Percentiles rank a stretch among this genome's conserved stretches.
Conservation (phyloP, 2,888 invertebrate genomes). For the Megastigmus dorsalis region DNA sequence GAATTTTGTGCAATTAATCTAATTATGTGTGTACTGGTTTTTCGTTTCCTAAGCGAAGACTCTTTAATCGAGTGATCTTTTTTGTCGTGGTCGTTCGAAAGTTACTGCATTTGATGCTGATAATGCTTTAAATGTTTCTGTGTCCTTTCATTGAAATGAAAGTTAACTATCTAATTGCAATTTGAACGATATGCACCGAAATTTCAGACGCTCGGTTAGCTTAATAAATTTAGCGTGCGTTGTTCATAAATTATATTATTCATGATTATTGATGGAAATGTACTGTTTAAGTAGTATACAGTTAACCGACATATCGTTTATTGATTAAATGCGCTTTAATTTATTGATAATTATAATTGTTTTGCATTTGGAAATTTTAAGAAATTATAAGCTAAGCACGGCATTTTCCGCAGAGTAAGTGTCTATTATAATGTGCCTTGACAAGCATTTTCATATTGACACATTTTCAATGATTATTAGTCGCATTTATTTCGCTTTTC, state of each 20-base stretch:
- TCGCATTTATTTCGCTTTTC: no score
- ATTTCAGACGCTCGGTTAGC: conserved; percentile 6
- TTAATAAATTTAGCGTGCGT: not conserved
- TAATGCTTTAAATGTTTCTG: conserved; percentile 12
- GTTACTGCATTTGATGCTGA: conserved; percentile 13
- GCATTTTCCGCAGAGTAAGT: no score
- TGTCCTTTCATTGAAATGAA: conserved; percentile 2
- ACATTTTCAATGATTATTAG: no score
- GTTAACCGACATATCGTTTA: not conserved
- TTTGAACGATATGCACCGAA: conserved; percentile 16
- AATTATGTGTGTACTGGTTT: not conserved
- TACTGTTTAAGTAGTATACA: not conserved
- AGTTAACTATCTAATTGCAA: conserved; percentile 3
- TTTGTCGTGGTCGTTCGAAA: conserved; percentile 5
- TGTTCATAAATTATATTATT: not conserved
- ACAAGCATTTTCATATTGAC: no score
- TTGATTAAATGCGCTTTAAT: no score
- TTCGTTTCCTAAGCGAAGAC: not conserved
- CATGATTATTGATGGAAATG: not conserved
- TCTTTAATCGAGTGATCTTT: conserved; percentile 8
- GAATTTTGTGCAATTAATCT: not conserved
- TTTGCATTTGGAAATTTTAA: no score
- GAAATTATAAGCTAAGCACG: no score
- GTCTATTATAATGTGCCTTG: no score
- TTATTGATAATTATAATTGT: no score